Percentiles rank a stretch among this genome's conserved stretches.
phyloP scores from a whole-genome alignment of 2,113 vertebrate genomes.

The Zosterops lateralis region DNA sequence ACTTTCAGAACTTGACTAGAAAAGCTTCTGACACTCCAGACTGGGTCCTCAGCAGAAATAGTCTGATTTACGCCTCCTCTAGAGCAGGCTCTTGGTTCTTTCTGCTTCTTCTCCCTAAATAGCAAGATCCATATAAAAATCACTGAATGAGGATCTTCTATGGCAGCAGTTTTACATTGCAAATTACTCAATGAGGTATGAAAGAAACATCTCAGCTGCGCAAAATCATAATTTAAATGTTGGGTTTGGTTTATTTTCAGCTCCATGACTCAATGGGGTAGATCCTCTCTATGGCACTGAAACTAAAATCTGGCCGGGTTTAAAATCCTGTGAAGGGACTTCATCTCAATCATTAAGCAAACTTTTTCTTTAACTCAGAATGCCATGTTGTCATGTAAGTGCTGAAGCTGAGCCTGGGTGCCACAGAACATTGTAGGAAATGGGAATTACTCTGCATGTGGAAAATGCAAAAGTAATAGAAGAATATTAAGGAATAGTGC shows the following conservation, averaged over 20 bases:
- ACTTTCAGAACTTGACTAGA: conserved; percentile 55
- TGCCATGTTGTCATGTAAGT: background rate
- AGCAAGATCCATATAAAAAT: conserved; percentile 68
- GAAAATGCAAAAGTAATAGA: background rate
- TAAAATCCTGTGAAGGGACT: conserved; percentile 47
- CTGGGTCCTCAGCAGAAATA: conserved; percentile 30
- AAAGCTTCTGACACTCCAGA: conserved; percentile 51
- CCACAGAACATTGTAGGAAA: background rate
- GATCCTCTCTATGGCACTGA: conserved; percentile 35
- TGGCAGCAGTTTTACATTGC: conserved; percentile 63
- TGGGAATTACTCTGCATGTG: background rate
- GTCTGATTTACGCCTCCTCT: conserved; percentile 15
- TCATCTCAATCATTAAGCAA: background rate
- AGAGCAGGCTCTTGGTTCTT: conserved; percentile 22
- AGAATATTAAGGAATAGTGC: background rate
- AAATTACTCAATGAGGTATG: conserved; percentile 74
- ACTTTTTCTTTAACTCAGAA: background rate
- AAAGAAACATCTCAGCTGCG: conserved; percentile 67
- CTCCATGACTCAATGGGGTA: conserved; percentile 66
- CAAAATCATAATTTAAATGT: conserved; percentile 73
- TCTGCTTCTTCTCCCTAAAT: conserved; percentile 62
- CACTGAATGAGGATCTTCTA: conserved; percentile 65
- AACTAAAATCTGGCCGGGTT: conserved; percentile 66
- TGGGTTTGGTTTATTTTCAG: conserved; percentile 75
- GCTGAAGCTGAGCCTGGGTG: background rate